Evolutionary conservation across 2,797 vertebrate species (phyloP).

Genomic region (Staurois parvus): DNA sequence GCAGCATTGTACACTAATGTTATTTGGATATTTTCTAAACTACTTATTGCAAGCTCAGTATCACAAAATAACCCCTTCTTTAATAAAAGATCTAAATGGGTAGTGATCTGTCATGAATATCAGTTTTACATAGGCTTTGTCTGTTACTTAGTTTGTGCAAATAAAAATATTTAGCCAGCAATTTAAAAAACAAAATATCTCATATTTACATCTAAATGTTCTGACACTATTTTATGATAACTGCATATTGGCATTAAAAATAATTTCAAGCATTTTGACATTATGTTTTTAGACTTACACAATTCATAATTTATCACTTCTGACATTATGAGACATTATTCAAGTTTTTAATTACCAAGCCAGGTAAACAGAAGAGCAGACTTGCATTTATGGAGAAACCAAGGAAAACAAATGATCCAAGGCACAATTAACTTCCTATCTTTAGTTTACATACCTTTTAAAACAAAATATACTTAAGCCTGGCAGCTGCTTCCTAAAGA

Average conservation of each 20-base stretch:
- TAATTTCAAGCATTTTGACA: not conserved
- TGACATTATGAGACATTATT: constrained; percentile 38
- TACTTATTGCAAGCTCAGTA: no score
- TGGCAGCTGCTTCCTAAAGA: not conserved
- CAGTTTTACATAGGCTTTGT: not conserved
- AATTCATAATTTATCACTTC: constrained; percentile 21
- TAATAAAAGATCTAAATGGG: not conserved
- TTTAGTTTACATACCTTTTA: constrained; percentile 43
- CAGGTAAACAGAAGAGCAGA: constrained; percentile 44
- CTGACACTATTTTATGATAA: not conserved
- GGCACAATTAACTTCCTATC: constrained; percentile 48
- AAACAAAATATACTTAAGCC: constrained; percentile 10
- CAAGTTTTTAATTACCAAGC: constrained; percentile 49
- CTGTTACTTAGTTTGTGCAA: not conserved
- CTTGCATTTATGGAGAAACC: constrained; percentile 25
- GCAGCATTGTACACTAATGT: no score
- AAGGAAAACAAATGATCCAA: constrained; percentile 47
- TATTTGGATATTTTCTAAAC: no score
- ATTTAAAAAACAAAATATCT: not conserved
- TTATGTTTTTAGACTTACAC: constrained; percentile 28
- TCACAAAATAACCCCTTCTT: not conserved
- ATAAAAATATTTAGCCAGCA: not conserved
- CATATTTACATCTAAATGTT: not conserved
- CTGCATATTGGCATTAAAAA: not conserved
- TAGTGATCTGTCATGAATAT: not conserved